These are phyloP conservation scores for Zoanthus gigantus DNA, from an alignment of 92 coral and sea anemone genomes.

Conservation along the genomic window DNA sequence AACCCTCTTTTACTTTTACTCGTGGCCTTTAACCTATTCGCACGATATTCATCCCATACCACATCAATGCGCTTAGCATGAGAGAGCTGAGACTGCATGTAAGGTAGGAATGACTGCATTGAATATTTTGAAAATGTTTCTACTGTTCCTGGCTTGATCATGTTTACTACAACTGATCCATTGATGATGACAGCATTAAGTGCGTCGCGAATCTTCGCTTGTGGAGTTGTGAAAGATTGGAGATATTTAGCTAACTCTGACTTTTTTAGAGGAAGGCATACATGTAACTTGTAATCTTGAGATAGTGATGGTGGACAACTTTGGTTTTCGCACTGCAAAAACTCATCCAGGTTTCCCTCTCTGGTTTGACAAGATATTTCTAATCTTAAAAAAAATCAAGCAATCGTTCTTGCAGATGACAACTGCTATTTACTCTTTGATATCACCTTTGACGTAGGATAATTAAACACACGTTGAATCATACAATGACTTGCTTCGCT, in stretches of 20 bases:
- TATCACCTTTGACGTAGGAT: too few species aligned
- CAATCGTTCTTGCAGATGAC: too few species aligned
- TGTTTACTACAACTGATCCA: conserved; percentile 63
- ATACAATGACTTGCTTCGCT: background rate
- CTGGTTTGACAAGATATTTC: too few species aligned
- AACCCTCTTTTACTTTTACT: conserved; percentile 49
- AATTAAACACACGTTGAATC: too few species aligned
- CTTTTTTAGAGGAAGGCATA: background rate
- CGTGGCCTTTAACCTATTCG: conserved; percentile 67
- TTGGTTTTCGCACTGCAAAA: background rate
- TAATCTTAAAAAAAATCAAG: too few species aligned
- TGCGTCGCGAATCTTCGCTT: conserved; percentile 25
- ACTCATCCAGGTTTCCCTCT: background rate
- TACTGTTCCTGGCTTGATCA: conserved; percentile 43
- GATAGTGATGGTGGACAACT: background rate
- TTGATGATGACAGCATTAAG: conserved; percentile 56
- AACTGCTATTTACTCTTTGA: too few species aligned
- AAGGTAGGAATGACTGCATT: conserved; percentile 63
- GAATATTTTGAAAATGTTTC: conserved; percentile 42
- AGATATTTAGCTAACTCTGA: background rate
- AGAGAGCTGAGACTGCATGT: conserved; percentile 59
- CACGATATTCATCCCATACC: conserved; percentile 76
- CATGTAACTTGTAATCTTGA: background rate
- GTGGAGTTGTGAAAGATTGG: background rate
- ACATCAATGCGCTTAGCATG: conserved; percentile 70